phyloP scores from a whole-genome alignment of 2,113 vertebrate species.

The Nyctibius bracteatus region DNA sequence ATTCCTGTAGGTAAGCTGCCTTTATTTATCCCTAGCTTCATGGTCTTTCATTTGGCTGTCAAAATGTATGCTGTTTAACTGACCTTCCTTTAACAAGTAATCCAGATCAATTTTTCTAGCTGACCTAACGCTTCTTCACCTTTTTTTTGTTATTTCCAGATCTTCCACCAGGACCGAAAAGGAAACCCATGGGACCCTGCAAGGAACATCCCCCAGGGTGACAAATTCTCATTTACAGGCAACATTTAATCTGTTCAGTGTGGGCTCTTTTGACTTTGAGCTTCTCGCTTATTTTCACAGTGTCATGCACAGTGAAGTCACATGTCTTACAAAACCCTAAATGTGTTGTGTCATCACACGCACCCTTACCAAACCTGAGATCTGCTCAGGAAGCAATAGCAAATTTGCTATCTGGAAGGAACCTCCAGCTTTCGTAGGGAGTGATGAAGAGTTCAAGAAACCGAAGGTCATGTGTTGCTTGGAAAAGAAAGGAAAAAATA shows the following conservation, averaged over 20 bases:
- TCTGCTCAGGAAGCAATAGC: background rate
- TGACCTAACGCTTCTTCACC: background rate
- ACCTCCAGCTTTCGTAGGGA: background rate
- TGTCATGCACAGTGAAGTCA: background rate
- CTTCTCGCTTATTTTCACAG: background rate
- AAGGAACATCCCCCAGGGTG: background rate
- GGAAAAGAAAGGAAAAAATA: background rate
- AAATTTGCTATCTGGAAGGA: background rate
- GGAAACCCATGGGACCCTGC: background rate
- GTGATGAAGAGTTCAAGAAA: background rate
- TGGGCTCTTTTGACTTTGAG: background rate
- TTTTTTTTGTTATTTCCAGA: background rate
- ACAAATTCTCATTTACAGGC: background rate
- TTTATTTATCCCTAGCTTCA: conserved; percentile 32
- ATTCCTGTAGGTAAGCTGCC: conserved; percentile 33
- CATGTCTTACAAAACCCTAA: background rate
- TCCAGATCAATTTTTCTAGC: conserved; percentile 26
- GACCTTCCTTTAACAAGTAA: conserved; percentile 14
- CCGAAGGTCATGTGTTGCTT: background rate
- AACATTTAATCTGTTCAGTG: background rate
- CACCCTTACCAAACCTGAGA: background rate
- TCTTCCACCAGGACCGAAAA: background rate
- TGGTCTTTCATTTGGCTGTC: conserved; percentile 20
- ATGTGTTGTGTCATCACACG: background rate
- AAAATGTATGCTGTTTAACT: background rate